Conservation (phyloP, 2,888 invertebrate genomes). For the Theretra japonica region DNA sequence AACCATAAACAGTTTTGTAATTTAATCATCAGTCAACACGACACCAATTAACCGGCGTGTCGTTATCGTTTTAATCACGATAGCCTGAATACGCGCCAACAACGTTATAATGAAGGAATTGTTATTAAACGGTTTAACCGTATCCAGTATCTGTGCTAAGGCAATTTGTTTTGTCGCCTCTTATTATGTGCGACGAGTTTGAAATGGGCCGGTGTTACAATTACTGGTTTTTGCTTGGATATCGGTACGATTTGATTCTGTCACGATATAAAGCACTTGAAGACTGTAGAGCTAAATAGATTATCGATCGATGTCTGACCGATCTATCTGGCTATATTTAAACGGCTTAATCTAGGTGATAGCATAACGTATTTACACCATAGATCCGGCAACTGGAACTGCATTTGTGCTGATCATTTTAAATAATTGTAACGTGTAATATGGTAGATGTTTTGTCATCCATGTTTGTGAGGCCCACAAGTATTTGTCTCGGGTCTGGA, state of each 20-base stretch:
- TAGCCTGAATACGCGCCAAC: conserved; percentile 36
- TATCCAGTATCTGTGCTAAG: conserved; percentile 25
- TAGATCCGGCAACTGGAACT: too few relatives aligned
- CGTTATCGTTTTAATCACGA: conserved; percentile 46
- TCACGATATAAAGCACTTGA: not conserved
- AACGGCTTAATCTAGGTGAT: too few relatives aligned
- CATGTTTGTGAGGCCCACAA: too few relatives aligned
- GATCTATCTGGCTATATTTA: not conserved
- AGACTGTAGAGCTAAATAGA: not conserved
- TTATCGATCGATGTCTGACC: not conserved
- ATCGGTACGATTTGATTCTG: not conserved
- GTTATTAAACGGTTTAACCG: conserved; percentile 28
- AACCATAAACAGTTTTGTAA: conserved; percentile 6
- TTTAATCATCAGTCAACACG: conserved; percentile 40
- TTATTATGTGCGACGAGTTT: conserved; percentile 22
- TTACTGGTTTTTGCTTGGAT: conserved; percentile 6
- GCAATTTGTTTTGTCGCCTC: conserved; percentile 29
- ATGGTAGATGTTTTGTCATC: too few relatives aligned
- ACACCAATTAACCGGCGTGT: conserved; percentile 47
- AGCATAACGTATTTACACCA: too few relatives aligned
- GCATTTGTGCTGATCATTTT: too few relatives aligned
- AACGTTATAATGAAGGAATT: conserved; percentile 34
- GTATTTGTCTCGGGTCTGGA: too few relatives aligned
- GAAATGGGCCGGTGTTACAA: conserved; percentile 7
- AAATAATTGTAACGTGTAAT: too few relatives aligned